Conservation (phyloP, 2,797 vertebrate species). For the Ciconia nigra region DNA sequence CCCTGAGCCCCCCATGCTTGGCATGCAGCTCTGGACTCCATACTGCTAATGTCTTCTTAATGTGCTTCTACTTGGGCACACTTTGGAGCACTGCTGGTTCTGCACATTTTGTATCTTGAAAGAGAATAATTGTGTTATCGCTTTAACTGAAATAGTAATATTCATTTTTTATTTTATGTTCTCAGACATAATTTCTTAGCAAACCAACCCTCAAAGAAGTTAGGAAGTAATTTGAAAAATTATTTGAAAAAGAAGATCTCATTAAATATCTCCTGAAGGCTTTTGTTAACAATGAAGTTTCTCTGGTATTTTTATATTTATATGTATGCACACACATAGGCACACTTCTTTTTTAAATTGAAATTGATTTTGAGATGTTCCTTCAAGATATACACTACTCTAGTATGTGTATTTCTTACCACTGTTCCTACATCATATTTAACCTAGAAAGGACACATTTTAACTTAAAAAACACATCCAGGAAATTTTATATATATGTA, state of each 20-base stretch:
- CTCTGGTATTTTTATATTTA: background rate
- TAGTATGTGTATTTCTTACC: background rate
- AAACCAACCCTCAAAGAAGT: background rate
- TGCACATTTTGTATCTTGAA: background rate
- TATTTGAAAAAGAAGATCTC: background rate
- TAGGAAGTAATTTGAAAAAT: background rate
- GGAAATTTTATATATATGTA: background rate
- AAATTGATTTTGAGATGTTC: background rate
- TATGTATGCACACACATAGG: background rate
- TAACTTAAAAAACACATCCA: background rate
- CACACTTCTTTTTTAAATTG: background rate
- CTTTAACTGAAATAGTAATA: background rate
- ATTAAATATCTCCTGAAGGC: background rate
- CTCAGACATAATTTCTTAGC: background rate
- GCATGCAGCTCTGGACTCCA: background rate
- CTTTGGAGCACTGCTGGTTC: background rate
- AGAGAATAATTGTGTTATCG: background rate
- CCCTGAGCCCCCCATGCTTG: background rate
- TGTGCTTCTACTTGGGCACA: slow-evolving; percentile 26
- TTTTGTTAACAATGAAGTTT: background rate
- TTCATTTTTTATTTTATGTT: background rate
- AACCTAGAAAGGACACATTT: background rate
- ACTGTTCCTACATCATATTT: background rate
- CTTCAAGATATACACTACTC: background rate
- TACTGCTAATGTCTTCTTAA: slow-evolving; percentile 6